Conservation (phyloP, 2,797 vertebrate species). For the Hyperoplus lanceolatus region DNA sequence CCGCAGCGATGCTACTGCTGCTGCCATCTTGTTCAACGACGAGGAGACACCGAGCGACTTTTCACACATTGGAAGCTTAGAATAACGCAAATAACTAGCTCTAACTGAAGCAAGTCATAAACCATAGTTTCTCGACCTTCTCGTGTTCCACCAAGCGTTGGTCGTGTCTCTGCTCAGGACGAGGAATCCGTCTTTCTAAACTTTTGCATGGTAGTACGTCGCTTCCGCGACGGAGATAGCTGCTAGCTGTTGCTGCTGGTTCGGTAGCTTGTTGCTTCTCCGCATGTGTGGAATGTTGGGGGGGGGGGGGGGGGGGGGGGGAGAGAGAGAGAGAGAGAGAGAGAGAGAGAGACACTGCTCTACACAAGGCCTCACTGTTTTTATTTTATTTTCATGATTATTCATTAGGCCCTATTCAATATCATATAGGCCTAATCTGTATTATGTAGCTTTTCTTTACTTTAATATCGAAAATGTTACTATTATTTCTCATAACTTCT, state of each 20-base stretch:
- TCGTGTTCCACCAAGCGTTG: conserved; percentile 6
- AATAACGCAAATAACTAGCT: conserved; percentile 32
- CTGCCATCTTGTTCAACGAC: conserved; percentile 84
- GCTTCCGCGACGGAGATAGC: conserved; percentile 47
- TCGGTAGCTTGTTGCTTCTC: conserved; percentile 79
- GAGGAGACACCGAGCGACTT: conserved; percentile 73
- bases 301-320: conserved; percentile 54
- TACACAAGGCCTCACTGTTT: too few relatives aligned
- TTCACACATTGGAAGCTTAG: conserved; percentile 74
- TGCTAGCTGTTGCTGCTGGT: conserved; percentile 64
- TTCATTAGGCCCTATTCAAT: too few relatives aligned
- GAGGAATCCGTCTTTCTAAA: conserved; percentile 68
- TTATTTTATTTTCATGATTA: too few relatives aligned
- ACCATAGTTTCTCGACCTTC: conserved; percentile 51
- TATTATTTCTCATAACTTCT: too few relatives aligned
- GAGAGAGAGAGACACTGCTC: neutral
- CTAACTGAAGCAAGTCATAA: conserved; percentile 17
- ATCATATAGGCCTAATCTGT: too few relatives aligned
- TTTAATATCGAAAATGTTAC: too few relatives aligned
- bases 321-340: neutral
- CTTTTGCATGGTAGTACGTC: conserved; percentile 75
- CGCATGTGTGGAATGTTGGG: conserved; percentile 81
- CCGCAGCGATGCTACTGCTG: conserved; percentile 62
- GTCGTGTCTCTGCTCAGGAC: conserved; percentile 26
- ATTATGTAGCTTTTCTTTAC: too few relatives aligned